Conservation (phyloP, 1,140 invertebrate genomes). For the Aleiodes sp. region DNA sequence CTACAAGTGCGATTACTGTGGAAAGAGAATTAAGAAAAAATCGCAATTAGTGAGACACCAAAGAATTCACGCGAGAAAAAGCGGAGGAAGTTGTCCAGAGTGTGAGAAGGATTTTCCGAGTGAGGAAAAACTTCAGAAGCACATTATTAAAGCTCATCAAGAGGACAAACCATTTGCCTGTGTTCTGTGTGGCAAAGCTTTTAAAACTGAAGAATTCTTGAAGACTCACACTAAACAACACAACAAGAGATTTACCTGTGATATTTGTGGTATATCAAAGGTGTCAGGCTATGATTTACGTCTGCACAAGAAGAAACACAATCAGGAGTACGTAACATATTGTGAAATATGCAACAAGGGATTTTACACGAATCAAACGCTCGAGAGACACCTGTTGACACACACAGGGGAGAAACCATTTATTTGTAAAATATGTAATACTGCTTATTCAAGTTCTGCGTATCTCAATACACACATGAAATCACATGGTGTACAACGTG, state of each 20-base stretch:
- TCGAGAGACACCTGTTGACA: slow-evolving; percentile 56
- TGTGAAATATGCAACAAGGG: slow-evolving; percentile 56
- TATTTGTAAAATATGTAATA: slow-evolving; percentile 77
- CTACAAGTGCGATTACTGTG: slow-evolving; percentile 39
- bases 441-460: slow-evolving; percentile 49
- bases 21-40: slow-evolving; percentile 43
- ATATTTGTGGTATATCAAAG: slow-evolving; percentile 78
- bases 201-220: slow-evolving; percentile 66
- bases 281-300: slow-evolving; percentile 52
- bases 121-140: slow-evolving; percentile 37
- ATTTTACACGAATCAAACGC: slow-evolving; percentile 54
- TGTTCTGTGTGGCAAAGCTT: slow-evolving; percentile 68
- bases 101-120: slow-evolving; percentile 32
- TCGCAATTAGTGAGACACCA: slow-evolving; percentile 36
- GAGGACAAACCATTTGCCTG: slow-evolving; percentile 55
- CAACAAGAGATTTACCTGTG: slow-evolving; percentile 85
- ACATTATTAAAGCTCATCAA: slow-evolving; percentile 42
- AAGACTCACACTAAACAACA: slow-evolving; percentile 54
- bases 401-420: slow-evolving; percentile 79
- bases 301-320: slow-evolving; percentile 50
- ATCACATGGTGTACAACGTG: slow-evolving; percentile 46
- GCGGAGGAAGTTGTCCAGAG: slow-evolving; percentile 20
- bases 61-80: not conserved
- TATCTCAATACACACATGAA: slow-evolving; percentile 52
- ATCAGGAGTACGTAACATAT: slow-evolving; percentile 51